These are phyloP conservation scores for Lophotriccus pileatus DNA, from an alignment of 2,797 vertebrate genomes.

Conservation along the genomic window DNA sequence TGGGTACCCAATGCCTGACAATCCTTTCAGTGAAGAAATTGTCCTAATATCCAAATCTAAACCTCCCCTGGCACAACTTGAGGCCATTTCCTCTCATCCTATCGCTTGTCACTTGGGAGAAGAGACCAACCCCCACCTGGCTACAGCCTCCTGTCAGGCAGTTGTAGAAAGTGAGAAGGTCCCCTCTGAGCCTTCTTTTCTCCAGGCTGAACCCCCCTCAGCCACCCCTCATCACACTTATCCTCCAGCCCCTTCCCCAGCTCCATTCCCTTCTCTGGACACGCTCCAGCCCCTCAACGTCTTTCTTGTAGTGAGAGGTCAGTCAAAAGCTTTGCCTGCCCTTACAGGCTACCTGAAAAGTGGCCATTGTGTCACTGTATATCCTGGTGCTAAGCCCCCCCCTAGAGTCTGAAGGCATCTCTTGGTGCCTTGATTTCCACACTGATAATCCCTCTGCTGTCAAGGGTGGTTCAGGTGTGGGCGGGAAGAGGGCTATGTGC, in stretches of 20 bases:
- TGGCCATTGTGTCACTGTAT: fast-evolving
- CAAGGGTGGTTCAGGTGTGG: not conserved
- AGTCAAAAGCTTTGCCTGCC: not conserved
- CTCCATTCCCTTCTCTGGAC: not conserved
- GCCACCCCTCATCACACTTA: fast-evolving
- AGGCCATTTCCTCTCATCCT: not conserved
- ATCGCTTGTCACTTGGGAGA: not conserved
- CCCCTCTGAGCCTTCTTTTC: not conserved
- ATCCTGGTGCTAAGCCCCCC: not conserved
- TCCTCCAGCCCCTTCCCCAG: not conserved
- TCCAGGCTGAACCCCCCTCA: not conserved
- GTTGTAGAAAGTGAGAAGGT: not conserved
- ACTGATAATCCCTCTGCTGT: fast-evolving
- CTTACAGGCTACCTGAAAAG: not conserved
- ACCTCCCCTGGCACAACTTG: not conserved
- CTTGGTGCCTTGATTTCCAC: fast-evolving
- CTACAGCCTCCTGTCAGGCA: not conserved
- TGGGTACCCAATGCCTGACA: not conserved
- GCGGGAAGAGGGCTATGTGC: fast-evolving
- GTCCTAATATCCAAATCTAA: not conserved
- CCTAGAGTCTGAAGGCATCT: fast-evolving
- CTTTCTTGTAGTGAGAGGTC: not conserved
- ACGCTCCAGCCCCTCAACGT: not conserved
- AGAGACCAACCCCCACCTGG: not conserved
- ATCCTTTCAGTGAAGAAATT: not conserved